Evolutionary conservation across 2,888 invertebrate genomes (phyloP).

Genomic region (Rosalia funebris): DNA sequence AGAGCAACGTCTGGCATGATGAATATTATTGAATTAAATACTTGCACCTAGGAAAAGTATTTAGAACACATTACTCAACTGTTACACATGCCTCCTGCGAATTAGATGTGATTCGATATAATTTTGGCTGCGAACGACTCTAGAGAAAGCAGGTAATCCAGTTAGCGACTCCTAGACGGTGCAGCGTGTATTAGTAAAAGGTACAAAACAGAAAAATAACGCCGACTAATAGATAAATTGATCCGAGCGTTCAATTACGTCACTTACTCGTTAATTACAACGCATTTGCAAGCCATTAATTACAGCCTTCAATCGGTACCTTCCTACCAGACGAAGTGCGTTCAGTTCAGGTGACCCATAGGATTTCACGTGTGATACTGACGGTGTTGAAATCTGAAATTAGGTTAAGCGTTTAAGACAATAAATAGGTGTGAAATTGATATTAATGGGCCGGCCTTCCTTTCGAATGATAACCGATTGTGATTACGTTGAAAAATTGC

Average conservation of each 20-base stretch:
- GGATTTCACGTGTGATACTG: neutral
- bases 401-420: neutral
- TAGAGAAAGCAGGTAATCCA: slow-evolving; percentile 8
- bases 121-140: neutral
- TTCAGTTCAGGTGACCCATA: neutral
- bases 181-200: neutral
- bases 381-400: neutral
- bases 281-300: neutral
- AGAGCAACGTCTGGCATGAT: no score
- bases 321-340: neutral
- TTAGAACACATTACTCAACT: no score
- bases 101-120: no score
- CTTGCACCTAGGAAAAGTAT: no score
- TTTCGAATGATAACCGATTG: neutral
- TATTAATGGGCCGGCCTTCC: neutral
- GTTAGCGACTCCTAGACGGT: neutral
- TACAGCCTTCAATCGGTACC: neutral
- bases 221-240: neutral
- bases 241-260: neutral
- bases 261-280: neutral
- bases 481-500: neutral
- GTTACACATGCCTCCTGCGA: no score
- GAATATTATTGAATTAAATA: no score
- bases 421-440: neutral
- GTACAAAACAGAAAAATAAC: neutral